phyloP scores from a whole-genome alignment of 1,140 invertebrate species.

The Drosophila kikkawai region DNA sequence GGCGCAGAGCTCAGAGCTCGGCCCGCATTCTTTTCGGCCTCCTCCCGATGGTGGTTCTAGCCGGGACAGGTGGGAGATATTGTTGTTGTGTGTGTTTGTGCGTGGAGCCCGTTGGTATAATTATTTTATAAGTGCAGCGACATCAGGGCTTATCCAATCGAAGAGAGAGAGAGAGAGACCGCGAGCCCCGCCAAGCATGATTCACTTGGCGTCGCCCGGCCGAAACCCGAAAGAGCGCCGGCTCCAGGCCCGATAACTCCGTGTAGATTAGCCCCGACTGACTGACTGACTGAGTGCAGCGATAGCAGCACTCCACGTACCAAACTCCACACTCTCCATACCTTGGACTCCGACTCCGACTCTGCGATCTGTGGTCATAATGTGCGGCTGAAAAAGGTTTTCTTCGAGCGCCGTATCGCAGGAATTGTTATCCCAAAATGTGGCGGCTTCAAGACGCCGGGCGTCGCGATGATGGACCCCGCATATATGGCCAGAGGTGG shows the following conservation, averaged over 20 bases:
- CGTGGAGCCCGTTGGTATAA: constrained; percentile 46
- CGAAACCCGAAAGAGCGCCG: constrained; percentile 46
- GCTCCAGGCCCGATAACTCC: constrained; percentile 73
- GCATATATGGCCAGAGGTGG: constrained; percentile 50
- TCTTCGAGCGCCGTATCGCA: constrained; percentile 57
- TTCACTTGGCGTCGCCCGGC: constrained; percentile 78
- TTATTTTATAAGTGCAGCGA: constrained; percentile 83
- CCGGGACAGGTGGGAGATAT: constrained; percentile 42
- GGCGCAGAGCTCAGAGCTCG: neutral
- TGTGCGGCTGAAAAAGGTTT: constrained; percentile 58
- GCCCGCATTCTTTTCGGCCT: constrained; percentile 51
- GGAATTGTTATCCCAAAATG: constrained; percentile 76
- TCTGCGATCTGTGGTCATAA: constrained; percentile 34
- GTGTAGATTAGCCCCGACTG: constrained; percentile 68
- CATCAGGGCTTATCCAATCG: constrained; percentile 66
- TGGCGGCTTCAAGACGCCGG: constrained; percentile 50
- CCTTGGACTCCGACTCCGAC: constrained; percentile 3
- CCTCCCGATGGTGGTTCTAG: constrained; percentile 35
- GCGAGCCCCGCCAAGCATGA: constrained; percentile 56
- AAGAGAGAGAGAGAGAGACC: constrained; percentile 30
- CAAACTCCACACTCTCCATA: constrained; percentile 13
- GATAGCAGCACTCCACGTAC: constrained; percentile 49
- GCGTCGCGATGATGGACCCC: constrained; percentile 26
- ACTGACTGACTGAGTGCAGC: constrained; percentile 74
- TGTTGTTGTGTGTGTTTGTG: neutral